phyloP scores from a whole-genome alignment of 2,797 vertebrate species.

The Myiothlypis coronata region DNA sequence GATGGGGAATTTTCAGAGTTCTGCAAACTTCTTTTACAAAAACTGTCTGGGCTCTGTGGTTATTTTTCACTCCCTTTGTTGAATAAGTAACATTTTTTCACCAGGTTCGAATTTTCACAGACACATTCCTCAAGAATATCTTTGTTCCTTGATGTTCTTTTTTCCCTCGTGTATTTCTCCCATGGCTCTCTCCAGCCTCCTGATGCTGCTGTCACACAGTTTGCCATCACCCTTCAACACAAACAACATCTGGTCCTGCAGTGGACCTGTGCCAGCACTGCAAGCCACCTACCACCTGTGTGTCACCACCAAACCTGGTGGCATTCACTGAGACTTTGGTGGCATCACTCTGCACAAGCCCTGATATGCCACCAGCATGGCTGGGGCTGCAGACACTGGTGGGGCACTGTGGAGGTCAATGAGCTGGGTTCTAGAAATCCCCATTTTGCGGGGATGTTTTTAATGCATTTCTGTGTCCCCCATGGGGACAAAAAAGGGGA shows the following conservation, averaged over 20 bases:
- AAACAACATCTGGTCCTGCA: neutral
- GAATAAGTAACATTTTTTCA: neutral
- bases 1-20: neutral
- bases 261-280: fast-evolving
- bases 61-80: neutral
- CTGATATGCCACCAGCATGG: fast-evolving
- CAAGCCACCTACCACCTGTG: neutral
- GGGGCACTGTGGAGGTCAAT: neutral
- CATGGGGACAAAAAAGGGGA: fast-evolving
- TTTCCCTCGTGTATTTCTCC: neutral
- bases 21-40: neutral
- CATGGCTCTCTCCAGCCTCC: neutral
- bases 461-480: neutral
- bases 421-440: neutral
- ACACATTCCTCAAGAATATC: neutral
- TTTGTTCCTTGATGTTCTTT: neutral
- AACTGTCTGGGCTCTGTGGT: neutral
- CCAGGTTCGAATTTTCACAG: neutral
- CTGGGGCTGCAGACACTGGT: neutral
- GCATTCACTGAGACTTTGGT: neutral
- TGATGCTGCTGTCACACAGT: neutral
- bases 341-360: neutral
- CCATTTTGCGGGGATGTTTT: neutral
- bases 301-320: neutral
- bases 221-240: fast-evolving